These are phyloP conservation scores for Pyxicephalus adspersus DNA, from an alignment of 2,113 vertebrate genomes.

Conservation along the genomic window DNA sequence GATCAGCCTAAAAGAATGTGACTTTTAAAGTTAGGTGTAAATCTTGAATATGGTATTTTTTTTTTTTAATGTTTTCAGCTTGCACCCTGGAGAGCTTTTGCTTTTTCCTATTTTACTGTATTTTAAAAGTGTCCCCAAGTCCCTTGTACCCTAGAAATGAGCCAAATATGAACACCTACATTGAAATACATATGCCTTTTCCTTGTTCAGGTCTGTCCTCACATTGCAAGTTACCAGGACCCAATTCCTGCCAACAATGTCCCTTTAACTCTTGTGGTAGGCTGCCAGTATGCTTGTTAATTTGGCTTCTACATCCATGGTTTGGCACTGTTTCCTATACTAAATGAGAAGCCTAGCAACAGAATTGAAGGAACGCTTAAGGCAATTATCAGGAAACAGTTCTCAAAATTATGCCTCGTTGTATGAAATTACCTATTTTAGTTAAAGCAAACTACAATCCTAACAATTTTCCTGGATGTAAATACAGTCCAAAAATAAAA, in stretches of 20 bases:
- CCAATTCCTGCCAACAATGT: background rate
- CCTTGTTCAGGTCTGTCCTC: background rate
- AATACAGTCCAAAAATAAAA: too few species aligned
- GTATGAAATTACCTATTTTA: background rate
- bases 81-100: background rate
- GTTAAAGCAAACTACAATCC: too few species aligned
- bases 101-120: too few species aligned
- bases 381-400: background rate
- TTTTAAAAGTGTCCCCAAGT: background rate
- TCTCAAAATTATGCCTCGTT: background rate
- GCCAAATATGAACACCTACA: slow-evolving; percentile 23
- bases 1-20: too few species aligned
- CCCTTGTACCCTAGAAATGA: background rate
- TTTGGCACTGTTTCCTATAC: background rate
- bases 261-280: background rate
- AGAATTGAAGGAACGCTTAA: too few species aligned
- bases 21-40: too few species aligned
- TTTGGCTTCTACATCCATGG: background rate
- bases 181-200: background rate
- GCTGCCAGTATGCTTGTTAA: slow-evolving; percentile 6
- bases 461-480: too few species aligned
- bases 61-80: too few species aligned
- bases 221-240: background rate
- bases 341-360: slow-evolving; percentile 1
- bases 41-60: too few species aligned